Conservation (phyloP, 2,797 vertebrate species). For the Gallinago nigripennis region DNA sequence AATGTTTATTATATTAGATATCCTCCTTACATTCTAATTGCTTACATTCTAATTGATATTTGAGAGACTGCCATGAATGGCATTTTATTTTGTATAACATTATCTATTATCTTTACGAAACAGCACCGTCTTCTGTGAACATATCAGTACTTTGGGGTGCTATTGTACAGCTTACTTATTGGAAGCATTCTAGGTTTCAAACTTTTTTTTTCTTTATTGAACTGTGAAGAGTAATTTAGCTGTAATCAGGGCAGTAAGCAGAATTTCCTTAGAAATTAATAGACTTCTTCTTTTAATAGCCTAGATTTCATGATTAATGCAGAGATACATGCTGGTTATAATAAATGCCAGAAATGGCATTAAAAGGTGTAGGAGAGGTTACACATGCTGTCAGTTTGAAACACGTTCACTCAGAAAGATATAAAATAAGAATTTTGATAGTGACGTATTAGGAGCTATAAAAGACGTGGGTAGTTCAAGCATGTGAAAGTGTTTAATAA, state of each 20-base stretch:
- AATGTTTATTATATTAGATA: neutral
- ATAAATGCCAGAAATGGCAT: neutral
- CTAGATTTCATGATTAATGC: neutral
- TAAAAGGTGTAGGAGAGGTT: neutral
- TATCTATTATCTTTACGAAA: neutral
- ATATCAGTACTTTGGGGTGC: neutral
- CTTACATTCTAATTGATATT: neutral
- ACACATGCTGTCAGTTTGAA: neutral
- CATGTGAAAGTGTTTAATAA: neutral
- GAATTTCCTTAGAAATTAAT: neutral
- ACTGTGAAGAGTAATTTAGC: neutral
- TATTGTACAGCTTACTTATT: neutral
- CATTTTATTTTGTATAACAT: neutral
- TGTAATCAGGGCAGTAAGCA: neutral
- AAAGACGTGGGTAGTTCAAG: neutral
- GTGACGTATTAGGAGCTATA: neutral
- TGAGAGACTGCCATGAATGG: neutral
- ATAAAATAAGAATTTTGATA: neutral
- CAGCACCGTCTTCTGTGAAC: neutral
- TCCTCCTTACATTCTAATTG: neutral
- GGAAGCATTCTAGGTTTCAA: neutral
- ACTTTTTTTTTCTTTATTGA: neutral
- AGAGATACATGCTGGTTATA: neutral
- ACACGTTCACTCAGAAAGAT: neutral
- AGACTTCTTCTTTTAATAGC: neutral